Percentiles rank a stretch among this genome's conserved stretches.
Conservation (phyloP, 1,140 invertebrate species). For the Diabrotica virgifera region DNA sequence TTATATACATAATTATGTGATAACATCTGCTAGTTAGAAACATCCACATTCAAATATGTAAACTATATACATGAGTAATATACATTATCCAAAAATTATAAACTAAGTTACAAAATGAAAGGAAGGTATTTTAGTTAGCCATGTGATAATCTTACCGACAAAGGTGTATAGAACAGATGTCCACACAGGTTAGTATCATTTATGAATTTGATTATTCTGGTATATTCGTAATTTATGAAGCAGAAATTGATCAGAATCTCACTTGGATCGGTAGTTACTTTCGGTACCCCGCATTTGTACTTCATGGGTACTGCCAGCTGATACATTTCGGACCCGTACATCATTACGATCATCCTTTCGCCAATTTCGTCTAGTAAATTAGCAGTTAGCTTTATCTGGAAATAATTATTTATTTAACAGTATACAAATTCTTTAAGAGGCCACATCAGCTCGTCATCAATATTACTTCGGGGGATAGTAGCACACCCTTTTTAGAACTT, state of each 20-base stretch:
- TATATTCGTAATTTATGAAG: conserved; percentile 32
- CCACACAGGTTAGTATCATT: conserved; percentile 31
- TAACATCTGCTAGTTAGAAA: too few species aligned
- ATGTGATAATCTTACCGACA: conserved; percentile 8
- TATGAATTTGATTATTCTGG: conserved; percentile 25
- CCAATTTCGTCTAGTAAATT: conserved; percentile 21
- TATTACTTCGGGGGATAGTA: too few species aligned
- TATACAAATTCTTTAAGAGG: background rate
- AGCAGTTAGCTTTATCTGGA: background rate
- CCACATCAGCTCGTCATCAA: too few species aligned
- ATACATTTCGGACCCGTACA: conserved; percentile 30
- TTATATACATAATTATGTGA: too few species aligned
- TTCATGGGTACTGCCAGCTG: conserved; percentile 18
- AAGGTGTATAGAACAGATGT: conserved; percentile 24
- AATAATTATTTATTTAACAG: background rate
- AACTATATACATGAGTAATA: too few species aligned
- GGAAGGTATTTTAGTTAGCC: too few species aligned
- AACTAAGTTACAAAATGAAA: too few species aligned
- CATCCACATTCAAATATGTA: too few species aligned
- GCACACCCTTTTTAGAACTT: too few species aligned
- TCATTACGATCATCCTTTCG: conserved; percentile 11
- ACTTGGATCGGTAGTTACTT: conserved; percentile 19
- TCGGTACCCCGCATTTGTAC: conserved; percentile 24
- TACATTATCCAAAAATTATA: too few species aligned
- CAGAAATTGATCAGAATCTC: conserved; percentile 30